Percentiles rank a stretch among this genome's conserved stretches.
Evolutionary conservation across 2,888 invertebrate genomes (phyloP).

Genomic region (Chorisops tibialis): DNA sequence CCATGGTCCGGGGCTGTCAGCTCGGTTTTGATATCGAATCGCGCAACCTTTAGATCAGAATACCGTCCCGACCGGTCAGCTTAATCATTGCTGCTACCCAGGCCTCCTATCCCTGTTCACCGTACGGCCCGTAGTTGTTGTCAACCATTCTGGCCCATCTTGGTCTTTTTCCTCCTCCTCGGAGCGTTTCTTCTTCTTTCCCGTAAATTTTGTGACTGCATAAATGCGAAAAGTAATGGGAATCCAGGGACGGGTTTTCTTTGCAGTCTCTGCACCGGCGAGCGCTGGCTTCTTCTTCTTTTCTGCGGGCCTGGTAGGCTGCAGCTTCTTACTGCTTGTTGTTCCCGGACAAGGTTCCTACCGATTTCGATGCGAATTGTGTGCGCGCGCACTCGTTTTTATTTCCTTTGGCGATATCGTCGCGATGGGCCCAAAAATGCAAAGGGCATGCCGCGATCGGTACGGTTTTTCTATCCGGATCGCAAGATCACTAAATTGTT

Average conservation of each 20-base stretch:
- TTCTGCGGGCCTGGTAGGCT: constrained; percentile 10
- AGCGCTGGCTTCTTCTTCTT: not conserved
- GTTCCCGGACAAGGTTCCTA: constrained; percentile 10
- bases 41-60: too few relatives aligned
- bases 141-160: too few relatives aligned
- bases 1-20: not conserved
- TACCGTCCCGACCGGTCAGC: too few relatives aligned
- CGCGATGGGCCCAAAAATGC: not conserved
- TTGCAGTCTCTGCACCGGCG: not conserved
- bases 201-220: constrained; percentile 17
- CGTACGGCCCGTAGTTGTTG: too few relatives aligned
- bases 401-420: not conserved
- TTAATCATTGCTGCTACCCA: too few relatives aligned
- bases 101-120: too few relatives aligned
- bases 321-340: constrained; percentile 12
- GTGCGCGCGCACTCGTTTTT: not conserved
- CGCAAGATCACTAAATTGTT: constrained; percentile 35
- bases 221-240: constrained; percentile 18
- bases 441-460: constrained; percentile 32
- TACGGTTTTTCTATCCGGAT: constrained; percentile 34
- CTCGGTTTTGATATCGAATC: too few relatives aligned
- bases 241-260: constrained; percentile 1
- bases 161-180: not conserved
- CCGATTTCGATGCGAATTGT: not conserved
- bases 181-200: constrained; percentile 4